A percentile compares a stretch with the other conserved stretches of the same genome.
These are phyloP conservation scores for Drosophila acutilabella DNA, from an alignment of 2,888 invertebrate species.

Conservation along the genomic window DNA sequence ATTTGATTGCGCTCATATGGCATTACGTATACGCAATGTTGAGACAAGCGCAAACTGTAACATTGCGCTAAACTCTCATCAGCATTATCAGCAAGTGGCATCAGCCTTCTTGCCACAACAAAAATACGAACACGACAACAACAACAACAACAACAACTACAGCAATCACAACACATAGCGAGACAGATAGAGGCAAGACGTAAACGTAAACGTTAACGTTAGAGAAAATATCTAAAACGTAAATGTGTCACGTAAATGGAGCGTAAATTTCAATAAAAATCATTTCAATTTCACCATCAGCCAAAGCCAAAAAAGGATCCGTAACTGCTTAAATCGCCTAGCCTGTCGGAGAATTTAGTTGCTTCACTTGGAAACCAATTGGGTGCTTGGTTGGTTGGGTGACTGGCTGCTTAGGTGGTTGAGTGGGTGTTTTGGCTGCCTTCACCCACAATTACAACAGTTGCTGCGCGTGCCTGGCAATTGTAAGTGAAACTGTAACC, in stretches of 20 bases:
- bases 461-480: conserved; percentile 43
- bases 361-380: conserved; percentile 2
- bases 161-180: conserved; percentile 30
- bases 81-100: conserved; percentile 63
- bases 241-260: conserved; percentile 81
- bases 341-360: conserved; percentile 31
- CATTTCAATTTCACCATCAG: conserved; percentile 72
- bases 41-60: conserved; percentile 58
- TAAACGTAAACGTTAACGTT: conserved; percentile 48
- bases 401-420: background rate
- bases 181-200: background rate
- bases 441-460: conserved; percentile 33
- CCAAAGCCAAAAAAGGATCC: conserved; percentile 67
- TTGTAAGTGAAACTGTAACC: conserved; percentile 46
- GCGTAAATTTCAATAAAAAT: conserved; percentile 82
- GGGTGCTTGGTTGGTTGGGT: conserved; percentile 1
- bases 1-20: conserved; percentile 76
- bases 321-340: conserved; percentile 46
- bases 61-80: conserved; percentile 70
- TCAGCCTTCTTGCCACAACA: conserved; percentile 44
- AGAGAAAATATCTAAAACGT: conserved; percentile 75
- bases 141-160: conserved; percentile 15
- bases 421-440: background rate
- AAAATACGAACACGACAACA: conserved; percentile 21
- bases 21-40: conserved; percentile 78